Base-by-base conservation (phyloP, 2,797 vertebrate species). In the Anabas testudineus region DNA sequence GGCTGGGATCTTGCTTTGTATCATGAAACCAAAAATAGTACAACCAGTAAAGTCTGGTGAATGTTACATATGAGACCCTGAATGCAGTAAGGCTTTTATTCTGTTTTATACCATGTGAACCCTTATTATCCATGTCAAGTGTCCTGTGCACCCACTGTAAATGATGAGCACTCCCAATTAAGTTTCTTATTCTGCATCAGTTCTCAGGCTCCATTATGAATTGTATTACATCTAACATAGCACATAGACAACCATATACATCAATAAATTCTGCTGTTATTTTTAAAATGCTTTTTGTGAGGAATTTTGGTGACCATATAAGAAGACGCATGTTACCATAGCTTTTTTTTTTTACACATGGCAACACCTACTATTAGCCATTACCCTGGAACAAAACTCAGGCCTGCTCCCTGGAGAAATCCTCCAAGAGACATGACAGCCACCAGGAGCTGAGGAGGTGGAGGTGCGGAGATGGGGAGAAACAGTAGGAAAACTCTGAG, bases 91-190 rank as follows among this genome's bases (percentile, higher is more conserved):
- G 41, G 39, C 55, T 73, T 80, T 81, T 56, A 60, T 57, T 49
- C 51, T 69, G 59, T 62, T 49, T 42, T 65, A 53, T 60, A 68
- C 12, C 54, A 61, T 55, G 73, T 64, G 57, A 78, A 41, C 36
- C 41, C 45, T 52, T 87, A 70, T 82, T 86, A 87, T 69, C 56
- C n/a, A 57, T 65, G 71, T 77, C 67, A 81, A 73, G 71, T 42
- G 56, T 75, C 49, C 53, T 47, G 71, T 77, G 32, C 28, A 57
- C 21, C 46, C 3, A 5, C 28, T 78, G 48, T 71, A 71, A 74
- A 62, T 76, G 48, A 80, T 80, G 66, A 67, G 42, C 53, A 26
- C 21, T 21, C 26, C 19, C 2, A 30, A 46, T 34, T 15, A 47
- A 28, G 18, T 49, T 47, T 66, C 70, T 70, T 30, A 58, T 67